These are phyloP conservation scores for Brachionus asplanchnoidis DNA, from an alignment of 1,140 invertebrate species.

Conservation along the genomic window DNA sequence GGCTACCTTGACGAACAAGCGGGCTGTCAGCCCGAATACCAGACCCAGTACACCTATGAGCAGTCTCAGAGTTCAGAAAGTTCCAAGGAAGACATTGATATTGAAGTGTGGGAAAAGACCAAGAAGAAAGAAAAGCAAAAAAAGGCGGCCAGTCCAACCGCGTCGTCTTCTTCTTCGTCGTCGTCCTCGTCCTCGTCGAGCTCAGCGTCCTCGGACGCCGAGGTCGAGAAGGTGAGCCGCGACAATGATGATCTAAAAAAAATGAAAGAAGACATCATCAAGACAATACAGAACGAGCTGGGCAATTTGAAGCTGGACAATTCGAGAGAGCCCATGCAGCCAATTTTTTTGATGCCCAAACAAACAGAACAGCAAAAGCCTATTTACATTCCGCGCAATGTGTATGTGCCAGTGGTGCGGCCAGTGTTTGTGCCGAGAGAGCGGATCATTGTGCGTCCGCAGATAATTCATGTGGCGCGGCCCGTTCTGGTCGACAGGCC, in stretches of 20 bases:
- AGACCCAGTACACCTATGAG: constrained; percentile 18
- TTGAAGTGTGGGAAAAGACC: constrained; percentile 40
- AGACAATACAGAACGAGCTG: constrained; percentile 16
- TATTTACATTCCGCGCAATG: constrained; percentile 42
- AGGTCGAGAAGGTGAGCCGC: neutral
- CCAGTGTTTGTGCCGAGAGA: constrained; percentile 43
- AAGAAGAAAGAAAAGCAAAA: constrained; percentile 23
- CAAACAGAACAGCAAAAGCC: constrained; percentile 5
- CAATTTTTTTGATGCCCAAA: constrained; percentile 38
- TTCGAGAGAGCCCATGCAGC: constrained; percentile 9
- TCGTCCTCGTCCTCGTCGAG: neutral
- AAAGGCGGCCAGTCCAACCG: neutral
- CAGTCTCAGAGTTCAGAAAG: neutral
- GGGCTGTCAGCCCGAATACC: constrained; percentile 3
- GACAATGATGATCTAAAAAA: neutral
- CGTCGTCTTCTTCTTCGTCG: neutral
- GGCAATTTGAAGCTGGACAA: constrained; percentile 3
- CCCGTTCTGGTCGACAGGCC: constrained; percentile 40
- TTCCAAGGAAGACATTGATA: constrained; percentile 38
- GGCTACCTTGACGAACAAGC: constrained; percentile 37
- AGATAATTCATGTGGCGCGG: constrained; percentile 41
- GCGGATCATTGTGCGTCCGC: constrained; percentile 40
- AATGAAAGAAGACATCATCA: constrained; percentile 21
- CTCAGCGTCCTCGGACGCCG: neutral
- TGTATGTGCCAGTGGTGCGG: constrained; percentile 40